A percentile compares a stretch with the other conserved stretches of the same genome.
Evolutionary conservation across 2,113 vertebrate species (phyloP).

Genomic region (Boleophthalmus pectinirostris): DNA sequence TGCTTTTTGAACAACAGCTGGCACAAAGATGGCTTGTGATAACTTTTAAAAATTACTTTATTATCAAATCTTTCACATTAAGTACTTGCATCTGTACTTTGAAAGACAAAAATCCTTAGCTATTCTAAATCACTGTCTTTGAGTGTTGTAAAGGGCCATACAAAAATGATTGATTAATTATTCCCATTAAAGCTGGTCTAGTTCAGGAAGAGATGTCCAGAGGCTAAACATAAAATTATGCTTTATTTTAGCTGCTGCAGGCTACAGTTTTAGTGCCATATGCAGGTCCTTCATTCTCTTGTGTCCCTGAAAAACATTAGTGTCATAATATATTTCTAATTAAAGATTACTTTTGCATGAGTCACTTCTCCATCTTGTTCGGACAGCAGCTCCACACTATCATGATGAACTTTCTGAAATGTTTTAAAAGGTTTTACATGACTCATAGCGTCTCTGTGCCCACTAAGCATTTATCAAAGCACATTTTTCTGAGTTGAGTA

Average conservation of each 20-base stretch:
- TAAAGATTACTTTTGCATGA: background rate
- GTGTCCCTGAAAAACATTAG: background rate
- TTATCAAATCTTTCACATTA: too few species aligned
- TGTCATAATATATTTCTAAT: background rate
- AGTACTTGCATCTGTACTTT: too few species aligned
- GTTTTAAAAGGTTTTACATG: background rate
- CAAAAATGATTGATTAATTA: background rate
- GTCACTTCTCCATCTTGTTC: constrained; percentile 6
- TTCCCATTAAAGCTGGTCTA: background rate
- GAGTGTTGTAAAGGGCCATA: background rate
- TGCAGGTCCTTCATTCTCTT: background rate
- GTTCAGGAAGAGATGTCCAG: background rate
- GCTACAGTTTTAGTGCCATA: background rate
- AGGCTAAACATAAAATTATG: background rate
- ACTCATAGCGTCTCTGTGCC: constrained; percentile 4
- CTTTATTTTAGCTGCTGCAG: background rate
- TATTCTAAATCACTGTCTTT: too few species aligned
- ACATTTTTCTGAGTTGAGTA: constrained; percentile 6
- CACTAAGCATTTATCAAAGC: background rate
- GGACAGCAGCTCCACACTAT: background rate
- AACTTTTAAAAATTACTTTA: too few species aligned
- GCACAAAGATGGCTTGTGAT: too few species aligned
- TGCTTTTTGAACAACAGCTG: background rate
- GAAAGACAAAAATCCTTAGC: too few species aligned
- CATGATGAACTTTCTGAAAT: background rate